Conservation (phyloP, 2,113 vertebrate genomes). For the Pogonocichla stellata region DNA sequence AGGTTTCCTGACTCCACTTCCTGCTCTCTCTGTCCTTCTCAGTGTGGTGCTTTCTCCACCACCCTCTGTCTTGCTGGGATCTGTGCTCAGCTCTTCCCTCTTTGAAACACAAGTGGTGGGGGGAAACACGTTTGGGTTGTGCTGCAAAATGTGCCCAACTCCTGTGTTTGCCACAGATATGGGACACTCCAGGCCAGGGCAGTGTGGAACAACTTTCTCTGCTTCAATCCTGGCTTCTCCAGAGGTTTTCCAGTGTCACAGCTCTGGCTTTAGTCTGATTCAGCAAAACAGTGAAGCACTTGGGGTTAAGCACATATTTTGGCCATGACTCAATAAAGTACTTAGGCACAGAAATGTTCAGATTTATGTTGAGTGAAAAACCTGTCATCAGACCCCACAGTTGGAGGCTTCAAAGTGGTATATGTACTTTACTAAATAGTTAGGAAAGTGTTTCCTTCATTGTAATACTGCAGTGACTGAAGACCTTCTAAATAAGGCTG, state of each 20-base stretch:
- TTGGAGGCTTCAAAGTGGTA: neutral
- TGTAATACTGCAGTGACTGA: neutral
- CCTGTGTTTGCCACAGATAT: accelerated
- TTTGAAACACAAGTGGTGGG: neutral
- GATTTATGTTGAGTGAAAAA: neutral
- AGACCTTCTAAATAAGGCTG: neutral
- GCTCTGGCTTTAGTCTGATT: constrained; percentile 19
- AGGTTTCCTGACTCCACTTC: neutral
- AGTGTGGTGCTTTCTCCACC: neutral
- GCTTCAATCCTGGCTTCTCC: neutral
- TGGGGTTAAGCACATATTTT: neutral
- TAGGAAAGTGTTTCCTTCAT: neutral
- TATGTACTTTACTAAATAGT: neutral
- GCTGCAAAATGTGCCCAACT: neutral
- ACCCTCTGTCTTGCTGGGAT: neutral
- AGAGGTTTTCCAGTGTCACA: neutral
- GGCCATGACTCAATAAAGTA: neutral
- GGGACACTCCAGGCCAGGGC: neutral
- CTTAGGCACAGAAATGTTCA: neutral
- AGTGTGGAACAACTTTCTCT: neutral
- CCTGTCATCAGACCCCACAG: accelerated
- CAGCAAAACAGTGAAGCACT: neutral
- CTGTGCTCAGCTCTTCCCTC: neutral
- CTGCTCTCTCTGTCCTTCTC: neutral
- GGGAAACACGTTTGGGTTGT: accelerated